Conservation (phyloP, 2,113 vertebrate species). For the Festucalex cinctus region DNA sequence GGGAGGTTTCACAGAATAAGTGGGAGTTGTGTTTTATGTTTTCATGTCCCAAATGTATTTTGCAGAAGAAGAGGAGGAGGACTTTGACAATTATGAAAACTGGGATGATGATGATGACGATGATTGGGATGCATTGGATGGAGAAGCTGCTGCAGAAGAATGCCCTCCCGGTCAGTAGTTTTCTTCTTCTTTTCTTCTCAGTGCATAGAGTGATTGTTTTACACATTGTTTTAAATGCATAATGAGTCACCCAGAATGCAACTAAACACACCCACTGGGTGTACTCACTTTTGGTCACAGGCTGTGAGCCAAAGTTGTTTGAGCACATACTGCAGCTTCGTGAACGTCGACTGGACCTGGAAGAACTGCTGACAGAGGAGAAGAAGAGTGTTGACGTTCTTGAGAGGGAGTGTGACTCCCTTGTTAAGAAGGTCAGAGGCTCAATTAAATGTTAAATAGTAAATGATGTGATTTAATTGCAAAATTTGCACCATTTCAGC, state of each 20-base stretch:
- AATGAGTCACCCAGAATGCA: not conserved
- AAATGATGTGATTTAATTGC: not conserved
- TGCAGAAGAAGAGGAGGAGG: constrained; percentile 76
- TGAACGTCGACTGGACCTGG: constrained; percentile 78
- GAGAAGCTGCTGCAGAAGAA: constrained; percentile 66
- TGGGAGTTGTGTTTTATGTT: not conserved
- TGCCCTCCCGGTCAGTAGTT: constrained; percentile 75
- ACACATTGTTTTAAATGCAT: not conserved
- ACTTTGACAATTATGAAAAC: constrained; percentile 74
- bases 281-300: constrained; percentile 65
- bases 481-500: too few species aligned
- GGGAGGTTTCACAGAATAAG: not conserved
- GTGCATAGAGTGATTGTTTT: not conserved
- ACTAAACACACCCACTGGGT: not conserved
- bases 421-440: constrained; percentile 77
- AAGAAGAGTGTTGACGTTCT: constrained; percentile 75
- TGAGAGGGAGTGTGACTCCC: constrained; percentile 74
- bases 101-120: constrained; percentile 71
- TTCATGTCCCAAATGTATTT: constrained; percentile 12
- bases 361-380: constrained; percentile 79
- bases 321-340: constrained; percentile 77
- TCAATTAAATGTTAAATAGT: not conserved
- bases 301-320: constrained; percentile 77
- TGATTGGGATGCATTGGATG: constrained; percentile 66
- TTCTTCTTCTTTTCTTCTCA: not conserved